Base-by-base conservation (phyloP, 2,888 invertebrate genomes). In the Cristatella mucedo region DNA sequence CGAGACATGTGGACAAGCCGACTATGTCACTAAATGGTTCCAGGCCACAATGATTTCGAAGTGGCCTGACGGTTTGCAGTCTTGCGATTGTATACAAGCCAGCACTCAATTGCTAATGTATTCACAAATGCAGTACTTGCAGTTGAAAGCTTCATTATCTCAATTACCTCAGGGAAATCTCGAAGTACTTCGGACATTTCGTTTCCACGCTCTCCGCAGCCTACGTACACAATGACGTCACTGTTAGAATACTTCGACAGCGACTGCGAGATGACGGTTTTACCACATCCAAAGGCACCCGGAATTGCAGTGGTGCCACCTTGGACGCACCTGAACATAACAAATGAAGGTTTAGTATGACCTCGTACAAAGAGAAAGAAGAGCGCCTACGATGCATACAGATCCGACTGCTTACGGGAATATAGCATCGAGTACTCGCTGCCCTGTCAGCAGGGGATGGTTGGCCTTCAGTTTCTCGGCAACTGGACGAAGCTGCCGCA, bases 211-310 rank as follows among this genome's bases (percentile, higher is more conserved):
- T 99, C 97, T 43, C 97, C 97, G 70, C 97, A 99, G 44, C 97
- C 97, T 48, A 99, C 97, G 72, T 99, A 99, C 58, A 99, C 71
- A 68, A 99, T 99, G 61, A 95, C 89, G 68, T 99, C 95, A 41
- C 91, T 93, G 74, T 99, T 99, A 63, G 93, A 95, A 71, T 89
- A 99, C 70, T 99, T 99, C 57, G 95, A 97, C 45, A 99, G 73
- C 2, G 97, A 86, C 71, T 97, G 97, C 4, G 95, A 97, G 71
- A 99, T 97, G 59, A 99, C 97, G 68, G 97, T 99, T 74, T 99
- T 99, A 56, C 97, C 97, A 70, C 97, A 99, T 68, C 97, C 97
- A 73, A 99, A 97, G 60, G 97, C 97, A 43, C 97, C 95, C 56
- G 93, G 93, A 70, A 95, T 93, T 58, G 93, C 93, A 2, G 95